Evolutionary conservation across 2,888 invertebrate genomes (phyloP).

Genomic region (Diaphora mendica): DNA sequence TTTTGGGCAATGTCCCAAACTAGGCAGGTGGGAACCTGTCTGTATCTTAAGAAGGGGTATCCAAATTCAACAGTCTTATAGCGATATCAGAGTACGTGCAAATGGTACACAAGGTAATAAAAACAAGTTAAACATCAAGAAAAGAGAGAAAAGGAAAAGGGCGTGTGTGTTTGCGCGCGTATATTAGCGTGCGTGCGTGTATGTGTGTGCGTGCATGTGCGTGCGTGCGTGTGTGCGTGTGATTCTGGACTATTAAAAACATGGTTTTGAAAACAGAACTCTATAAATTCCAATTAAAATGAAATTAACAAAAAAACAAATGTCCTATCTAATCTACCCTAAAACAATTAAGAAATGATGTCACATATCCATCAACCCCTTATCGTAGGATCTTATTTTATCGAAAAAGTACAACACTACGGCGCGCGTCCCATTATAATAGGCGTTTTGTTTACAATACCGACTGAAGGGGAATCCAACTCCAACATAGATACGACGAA

Average conservation of each 20-base stretch:
- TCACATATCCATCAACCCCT: constrained; percentile 38
- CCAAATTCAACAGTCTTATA: too few species aligned
- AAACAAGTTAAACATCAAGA: too few species aligned
- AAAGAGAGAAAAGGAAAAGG: too few species aligned
- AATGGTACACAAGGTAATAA: too few species aligned
- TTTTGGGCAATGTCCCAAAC: too few species aligned
- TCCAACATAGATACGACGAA: constrained; percentile 21
- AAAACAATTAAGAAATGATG: constrained; percentile 25
- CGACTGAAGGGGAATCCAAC: constrained; percentile 73
- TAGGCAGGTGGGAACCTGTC: too few species aligned
- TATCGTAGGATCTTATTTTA: constrained; percentile 47
- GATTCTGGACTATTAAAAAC: not conserved
- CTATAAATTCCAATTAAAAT: not conserved
- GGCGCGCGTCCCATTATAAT: constrained; percentile 76
- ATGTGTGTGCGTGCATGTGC: too few species aligned
- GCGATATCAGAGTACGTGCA: too few species aligned
- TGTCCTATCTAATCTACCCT: constrained; percentile 24
- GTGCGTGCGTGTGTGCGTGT: too few species aligned
- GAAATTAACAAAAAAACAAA: constrained; percentile 14
- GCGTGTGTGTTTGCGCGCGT: too few species aligned
- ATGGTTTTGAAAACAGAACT: not conserved
- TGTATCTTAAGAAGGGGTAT: too few species aligned
- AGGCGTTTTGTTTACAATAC: constrained; percentile 82
- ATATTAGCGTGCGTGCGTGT: too few species aligned
- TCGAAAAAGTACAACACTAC: constrained; percentile 65